These are phyloP conservation scores for Caiman crocodilus DNA, from an alignment of 2,797 vertebrate species.

Conservation along the genomic window DNA sequence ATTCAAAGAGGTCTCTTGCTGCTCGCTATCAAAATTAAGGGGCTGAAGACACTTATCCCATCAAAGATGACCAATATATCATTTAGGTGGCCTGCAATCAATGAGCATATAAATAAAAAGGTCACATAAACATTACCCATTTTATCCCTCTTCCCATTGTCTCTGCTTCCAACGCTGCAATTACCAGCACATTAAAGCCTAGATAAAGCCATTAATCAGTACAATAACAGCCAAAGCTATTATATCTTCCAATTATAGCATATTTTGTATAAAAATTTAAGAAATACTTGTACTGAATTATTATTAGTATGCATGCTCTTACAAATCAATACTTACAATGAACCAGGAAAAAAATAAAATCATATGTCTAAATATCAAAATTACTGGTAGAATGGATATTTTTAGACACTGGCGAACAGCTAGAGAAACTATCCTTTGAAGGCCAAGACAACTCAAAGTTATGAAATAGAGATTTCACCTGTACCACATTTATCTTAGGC, in stretches of 20 bases:
- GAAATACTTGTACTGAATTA: background rate
- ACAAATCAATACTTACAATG: constrained; percentile 20
- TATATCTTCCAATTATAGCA: background rate
- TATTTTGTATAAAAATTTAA: constrained; percentile 15
- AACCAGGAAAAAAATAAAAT: constrained; percentile 16
- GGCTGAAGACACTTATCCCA: background rate
- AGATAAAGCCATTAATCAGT: background rate
- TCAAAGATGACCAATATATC: background rate
- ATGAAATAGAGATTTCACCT: background rate
- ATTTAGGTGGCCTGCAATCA: background rate
- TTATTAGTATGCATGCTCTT: background rate
- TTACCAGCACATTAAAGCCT: background rate
- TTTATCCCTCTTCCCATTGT: background rate
- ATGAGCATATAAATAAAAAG: background rate
- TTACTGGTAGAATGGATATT: background rate
- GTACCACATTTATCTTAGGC: background rate
- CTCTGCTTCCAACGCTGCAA: constrained; percentile 4
- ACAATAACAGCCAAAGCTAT: background rate
- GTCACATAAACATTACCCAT: background rate
- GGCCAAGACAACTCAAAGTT: background rate
- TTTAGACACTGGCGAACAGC: background rate
- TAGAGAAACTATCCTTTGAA: background rate
- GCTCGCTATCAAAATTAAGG: background rate
- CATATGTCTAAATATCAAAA: background rate
- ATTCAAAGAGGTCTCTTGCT: background rate